Conservation (phyloP, 2,113 vertebrate genomes). For the Rousettus leschenaultii region DNA sequence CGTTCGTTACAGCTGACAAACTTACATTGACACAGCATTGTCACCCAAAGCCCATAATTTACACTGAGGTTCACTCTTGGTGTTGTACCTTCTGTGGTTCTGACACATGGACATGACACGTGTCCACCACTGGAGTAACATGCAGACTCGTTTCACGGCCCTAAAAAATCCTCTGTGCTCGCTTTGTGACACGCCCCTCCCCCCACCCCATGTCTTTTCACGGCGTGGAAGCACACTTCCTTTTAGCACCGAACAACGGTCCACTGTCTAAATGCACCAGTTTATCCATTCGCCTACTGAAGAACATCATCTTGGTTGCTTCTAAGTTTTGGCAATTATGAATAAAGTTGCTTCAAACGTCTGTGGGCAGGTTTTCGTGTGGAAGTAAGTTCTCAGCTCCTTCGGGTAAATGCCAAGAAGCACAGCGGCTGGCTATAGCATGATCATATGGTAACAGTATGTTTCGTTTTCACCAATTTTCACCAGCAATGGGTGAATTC, state of each 20-base stretch:
- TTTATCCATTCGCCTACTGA: background rate
- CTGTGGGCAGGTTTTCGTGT: background rate
- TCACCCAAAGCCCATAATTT: background rate
- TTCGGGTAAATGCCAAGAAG: background rate
- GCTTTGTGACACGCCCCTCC: background rate
- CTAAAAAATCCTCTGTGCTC: background rate
- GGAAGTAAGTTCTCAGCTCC: background rate
- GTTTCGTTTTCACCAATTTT: background rate
- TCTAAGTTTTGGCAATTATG: background rate
- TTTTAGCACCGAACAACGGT: background rate
- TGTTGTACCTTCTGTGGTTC: background rate
- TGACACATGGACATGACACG: background rate
- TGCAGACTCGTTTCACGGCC: background rate
- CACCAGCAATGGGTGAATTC: fast-evolving
- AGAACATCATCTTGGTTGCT: background rate
- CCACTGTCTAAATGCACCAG: background rate
- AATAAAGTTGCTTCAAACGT: background rate
- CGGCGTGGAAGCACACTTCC: background rate
- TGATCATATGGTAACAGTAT: background rate
- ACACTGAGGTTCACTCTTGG: no score
- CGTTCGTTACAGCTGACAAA: background rate
- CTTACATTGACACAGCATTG: fast-evolving
- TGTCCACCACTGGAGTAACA: background rate
- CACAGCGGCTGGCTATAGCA: fast-evolving
- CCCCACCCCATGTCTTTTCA: background rate